Evolutionary conservation across 2,797 vertebrate genomes (phyloP), one percentile per base, ranked within the genome.

Genomic region (Hirundo rustica): DNA sequence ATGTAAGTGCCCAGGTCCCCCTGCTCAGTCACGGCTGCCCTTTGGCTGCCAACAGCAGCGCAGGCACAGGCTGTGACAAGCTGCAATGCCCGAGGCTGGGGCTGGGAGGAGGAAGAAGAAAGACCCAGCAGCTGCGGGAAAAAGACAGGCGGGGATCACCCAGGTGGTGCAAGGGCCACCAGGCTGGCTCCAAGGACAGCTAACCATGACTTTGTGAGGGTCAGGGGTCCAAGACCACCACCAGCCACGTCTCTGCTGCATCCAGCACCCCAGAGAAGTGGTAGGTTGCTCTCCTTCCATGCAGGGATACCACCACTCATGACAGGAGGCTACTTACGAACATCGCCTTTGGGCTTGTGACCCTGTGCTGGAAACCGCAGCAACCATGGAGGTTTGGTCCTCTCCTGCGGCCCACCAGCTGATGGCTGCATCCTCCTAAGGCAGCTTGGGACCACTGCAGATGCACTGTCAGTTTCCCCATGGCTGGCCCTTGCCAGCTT

Each of bases 401-500:
- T 60, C 20, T 45, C 32, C 34, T 38, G 16, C 36, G 72, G 36
- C 32, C n/a, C 45, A 48, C 14, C 36, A n/a, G 22, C 17, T 75
- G 68, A 54, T 34, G 44, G 34, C 48, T 86, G 51, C 5, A 3
- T 58, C 36, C 9, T 44, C 27, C 61, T 23, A 32, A 72, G 14
- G 50, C 60, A 68, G 62, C 58, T 18, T 89, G 42, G 32, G 20
- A 82, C 20, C 22, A 6, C 10, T 30, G 15, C 5, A 9, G 50
- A 53, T 4, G 13, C n/a, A 40, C 22, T 0, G 0, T 9, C 5
- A 4, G 8, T 16, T n/a, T 78, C 13, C 19, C 53, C 5, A 3
- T 13, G 50, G 26, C 53, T 77, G n/a, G 5, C 9, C 7, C 13
- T 74, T 57, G 32, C 26, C 66, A 65, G 29, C 19, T 27, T 23